A percentile compares a stretch with the other conserved stretches of the same genome.
These are phyloP conservation scores for Ochropleura leucogaster DNA, from an alignment of 2,888 invertebrate species.

Conservation along the genomic window DNA sequence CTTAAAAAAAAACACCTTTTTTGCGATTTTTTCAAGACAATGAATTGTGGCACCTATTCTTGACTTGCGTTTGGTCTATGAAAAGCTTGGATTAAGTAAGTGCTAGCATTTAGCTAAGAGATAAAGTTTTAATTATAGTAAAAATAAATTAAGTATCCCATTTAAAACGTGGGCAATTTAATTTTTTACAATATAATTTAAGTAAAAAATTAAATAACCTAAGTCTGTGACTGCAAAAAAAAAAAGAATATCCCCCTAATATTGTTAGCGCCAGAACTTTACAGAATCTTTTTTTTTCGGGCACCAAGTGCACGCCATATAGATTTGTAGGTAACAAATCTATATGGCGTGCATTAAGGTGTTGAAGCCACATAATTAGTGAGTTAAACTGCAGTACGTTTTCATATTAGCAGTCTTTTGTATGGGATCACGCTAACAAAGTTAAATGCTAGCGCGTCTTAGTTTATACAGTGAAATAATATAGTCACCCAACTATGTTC, in stretches of 20 bases:
- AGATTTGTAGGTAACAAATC: too few species aligned
- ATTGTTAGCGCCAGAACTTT: too few species aligned
- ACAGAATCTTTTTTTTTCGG: too few species aligned
- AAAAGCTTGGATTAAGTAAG: not conserved
- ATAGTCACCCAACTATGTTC: too few species aligned
- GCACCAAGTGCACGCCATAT: too few species aligned
- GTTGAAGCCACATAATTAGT: not conserved
- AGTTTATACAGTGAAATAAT: too few species aligned
- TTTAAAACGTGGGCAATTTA: not conserved
- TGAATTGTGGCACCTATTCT: slow-evolving; percentile 8
- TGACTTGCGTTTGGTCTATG: not conserved
- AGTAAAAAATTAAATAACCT: too few species aligned
- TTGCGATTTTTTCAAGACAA: not conserved
- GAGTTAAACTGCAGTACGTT: slow-evolving; percentile 10
- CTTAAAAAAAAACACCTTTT: slow-evolving; percentile 5
- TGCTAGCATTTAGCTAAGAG: not conserved
- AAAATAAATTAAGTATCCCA: not conserved
- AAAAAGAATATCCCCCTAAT: too few species aligned
- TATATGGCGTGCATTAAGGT: not conserved
- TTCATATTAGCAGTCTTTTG: not conserved
- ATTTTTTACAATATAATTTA: not conserved
- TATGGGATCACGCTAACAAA: not conserved
- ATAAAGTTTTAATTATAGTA: not conserved
- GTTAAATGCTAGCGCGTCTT: not conserved
- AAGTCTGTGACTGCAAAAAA: not conserved